Conservation (phyloP, 2,888 invertebrate genomes). For the Yponomeuta cagnagella region DNA sequence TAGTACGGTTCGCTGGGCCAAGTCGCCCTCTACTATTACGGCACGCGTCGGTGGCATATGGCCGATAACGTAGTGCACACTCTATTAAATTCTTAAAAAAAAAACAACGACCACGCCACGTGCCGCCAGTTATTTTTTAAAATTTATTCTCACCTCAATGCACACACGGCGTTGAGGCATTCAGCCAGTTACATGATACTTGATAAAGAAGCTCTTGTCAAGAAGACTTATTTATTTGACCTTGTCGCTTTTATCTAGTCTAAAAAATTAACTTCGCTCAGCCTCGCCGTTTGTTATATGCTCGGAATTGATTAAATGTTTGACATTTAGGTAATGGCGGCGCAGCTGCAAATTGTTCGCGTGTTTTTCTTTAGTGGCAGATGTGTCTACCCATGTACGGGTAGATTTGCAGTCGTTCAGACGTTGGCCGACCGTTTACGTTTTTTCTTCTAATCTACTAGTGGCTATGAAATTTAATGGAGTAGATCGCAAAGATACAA, state of each 20-base stretch:
- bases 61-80: constrained; percentile 38
- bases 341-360: constrained; percentile 56
- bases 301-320: constrained; percentile 53
- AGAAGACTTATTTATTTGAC: constrained; percentile 6
- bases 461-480: not conserved
- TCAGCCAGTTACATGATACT: constrained; percentile 3
- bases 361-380: constrained; percentile 45
- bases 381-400: constrained; percentile 47
- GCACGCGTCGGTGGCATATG: constrained; percentile 69
- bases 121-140: constrained; percentile 46
- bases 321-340: constrained; percentile 64
- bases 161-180: not conserved
- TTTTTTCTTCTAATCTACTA: constrained; percentile 1
- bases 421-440: constrained; percentile 6
- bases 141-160: constrained; percentile 18
- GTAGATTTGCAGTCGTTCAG: constrained; percentile 20
- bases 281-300: constrained; percentile 40
- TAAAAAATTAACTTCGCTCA: constrained; percentile 29
- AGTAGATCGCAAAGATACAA: not conserved
- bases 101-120: constrained; percentile 42
- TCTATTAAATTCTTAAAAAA: constrained; percentile 29
- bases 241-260: constrained; percentile 25
- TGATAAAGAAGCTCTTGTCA: not conserved
- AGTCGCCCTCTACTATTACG: constrained; percentile 29
- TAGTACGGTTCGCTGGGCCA: constrained; percentile 39